Evolutionary conservation across 2,888 invertebrate species (phyloP).

Genomic region (Xestia rhomboidea): DNA sequence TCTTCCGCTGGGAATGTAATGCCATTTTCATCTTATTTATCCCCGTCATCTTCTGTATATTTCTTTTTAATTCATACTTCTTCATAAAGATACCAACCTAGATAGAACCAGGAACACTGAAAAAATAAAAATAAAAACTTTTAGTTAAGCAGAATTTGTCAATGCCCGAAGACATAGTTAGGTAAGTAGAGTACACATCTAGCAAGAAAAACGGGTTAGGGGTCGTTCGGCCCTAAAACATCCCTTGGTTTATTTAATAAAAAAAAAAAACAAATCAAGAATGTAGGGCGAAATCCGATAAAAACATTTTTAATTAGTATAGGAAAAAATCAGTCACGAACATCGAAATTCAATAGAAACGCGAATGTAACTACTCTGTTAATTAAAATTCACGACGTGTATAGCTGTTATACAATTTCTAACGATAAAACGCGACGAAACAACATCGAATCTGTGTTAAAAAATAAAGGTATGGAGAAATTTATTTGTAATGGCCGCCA

Average conservation of each 20-base stretch:
- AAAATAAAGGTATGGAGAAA: slow-evolving; percentile 83
- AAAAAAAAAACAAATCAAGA: background rate
- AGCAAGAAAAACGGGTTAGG: background rate
- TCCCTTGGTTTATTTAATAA: no score
- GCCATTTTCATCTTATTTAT: background rate
- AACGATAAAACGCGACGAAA: slow-evolving; percentile 71
- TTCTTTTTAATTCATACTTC: background rate
- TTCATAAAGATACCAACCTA: no score
- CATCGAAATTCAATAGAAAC: slow-evolving; percentile 48
- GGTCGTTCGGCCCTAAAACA: no score
- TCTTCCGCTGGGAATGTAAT: no score
- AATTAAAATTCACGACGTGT: slow-evolving; percentile 56
- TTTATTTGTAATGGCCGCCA: slow-evolving; percentile 87
- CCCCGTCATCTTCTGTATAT: background rate
- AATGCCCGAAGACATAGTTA: no score
- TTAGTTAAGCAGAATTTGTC: background rate
- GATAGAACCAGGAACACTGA: background rate
- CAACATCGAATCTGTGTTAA: slow-evolving; percentile 78
- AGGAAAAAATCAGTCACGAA: slow-evolving; percentile 26
- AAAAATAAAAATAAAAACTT: background rate
- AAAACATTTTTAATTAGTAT: background rate
- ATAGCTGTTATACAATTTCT: slow-evolving; percentile 44
- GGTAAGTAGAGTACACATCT: background rate
- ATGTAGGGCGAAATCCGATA: background rate
- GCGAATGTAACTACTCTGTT: slow-evolving; percentile 18